Base-by-base conservation (phyloP, 2,888 invertebrate species). In the Drosophila acutilabella region DNA sequence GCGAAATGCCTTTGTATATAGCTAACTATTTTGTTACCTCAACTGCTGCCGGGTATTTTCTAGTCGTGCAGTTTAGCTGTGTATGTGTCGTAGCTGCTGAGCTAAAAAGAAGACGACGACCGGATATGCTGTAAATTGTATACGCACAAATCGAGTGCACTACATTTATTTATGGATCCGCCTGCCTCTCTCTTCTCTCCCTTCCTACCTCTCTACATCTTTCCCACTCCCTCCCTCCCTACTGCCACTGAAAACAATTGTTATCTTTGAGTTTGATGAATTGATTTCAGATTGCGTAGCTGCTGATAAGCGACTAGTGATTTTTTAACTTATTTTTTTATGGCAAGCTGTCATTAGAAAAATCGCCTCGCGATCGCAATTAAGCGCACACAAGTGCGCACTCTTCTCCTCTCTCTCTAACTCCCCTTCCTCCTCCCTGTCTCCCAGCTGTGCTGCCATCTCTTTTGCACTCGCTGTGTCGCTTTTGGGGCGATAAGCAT, bases 141-240 rank as follows among this genome's bases (percentile, higher is more conserved):
- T 88, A 78, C 89, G 77, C 81, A 68, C 64, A 73, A 69, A 30
- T 64, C 40, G 82, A 81, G 64, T 85, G 88, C 74, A 86, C 80
- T 86, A 82, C 89, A 88, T 89, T 86, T 86, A 90, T 89, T 89
- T 89, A 90, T 89, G 89, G 89, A 89, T 90, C 91, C 88, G 88
- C 85, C 83, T 74, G 78, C 73, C 23, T 71, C 36, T 45, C 58
- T 26, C 48, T 44, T 56, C 54, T 58, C 52, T 30, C 3, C 3
- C 51, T 18, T 33, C 20, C 51, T 41, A 42, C 38, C 52, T 23
- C 13, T n/a, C 13, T 4, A 13, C 13, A 3, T 38, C 23, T 18
- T 26, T 42, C n/a, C n/a, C n/a, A n/a, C 48, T 20, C 47, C n/a
- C 26, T 30, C 23, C 20, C 20, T 44, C 14, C 44, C 42, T 23